Evolutionary conservation across 2,113 vertebrate species (phyloP).

Genomic region (Sinocyclocheilus anophthalmus): DNA sequence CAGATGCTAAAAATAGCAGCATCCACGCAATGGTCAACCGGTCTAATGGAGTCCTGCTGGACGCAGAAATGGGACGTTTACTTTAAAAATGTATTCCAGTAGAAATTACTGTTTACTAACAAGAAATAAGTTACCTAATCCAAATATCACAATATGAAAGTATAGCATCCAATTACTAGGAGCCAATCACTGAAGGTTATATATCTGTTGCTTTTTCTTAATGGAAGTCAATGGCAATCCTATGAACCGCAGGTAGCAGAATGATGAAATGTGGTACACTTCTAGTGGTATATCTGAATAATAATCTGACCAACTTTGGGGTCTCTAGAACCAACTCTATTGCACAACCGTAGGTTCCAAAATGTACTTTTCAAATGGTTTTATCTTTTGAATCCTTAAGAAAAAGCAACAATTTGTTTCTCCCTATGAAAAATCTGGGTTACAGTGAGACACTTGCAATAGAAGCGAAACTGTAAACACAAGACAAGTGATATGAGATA

Average conservation of each 20-base stretch:
- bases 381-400: too few species aligned
- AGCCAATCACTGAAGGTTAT: neutral
- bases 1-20: slow-evolving; percentile 32
- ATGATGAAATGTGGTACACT: neutral
- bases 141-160: neutral
- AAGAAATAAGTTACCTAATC: neutral
- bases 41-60: neutral
- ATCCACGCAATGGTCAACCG: neutral
- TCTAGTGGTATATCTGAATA: neutral
- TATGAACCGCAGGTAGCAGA: neutral
- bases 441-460: too few species aligned
- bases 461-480: too few species aligned
- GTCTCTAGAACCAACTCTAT: neutral
- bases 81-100: neutral
- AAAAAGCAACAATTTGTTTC: too few species aligned
- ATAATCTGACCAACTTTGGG: neutral
- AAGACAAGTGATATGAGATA: neutral
- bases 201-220: neutral
- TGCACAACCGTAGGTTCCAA: neutral
- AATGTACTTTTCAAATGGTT: neutral
- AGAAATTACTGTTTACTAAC: neutral
- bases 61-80: neutral
- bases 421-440: too few species aligned
- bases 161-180: neutral
- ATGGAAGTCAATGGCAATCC: neutral